These are phyloP conservation scores for Tragopan temminckii DNA, from an alignment of 2,797 vertebrate genomes.

Conservation along the genomic window DNA sequence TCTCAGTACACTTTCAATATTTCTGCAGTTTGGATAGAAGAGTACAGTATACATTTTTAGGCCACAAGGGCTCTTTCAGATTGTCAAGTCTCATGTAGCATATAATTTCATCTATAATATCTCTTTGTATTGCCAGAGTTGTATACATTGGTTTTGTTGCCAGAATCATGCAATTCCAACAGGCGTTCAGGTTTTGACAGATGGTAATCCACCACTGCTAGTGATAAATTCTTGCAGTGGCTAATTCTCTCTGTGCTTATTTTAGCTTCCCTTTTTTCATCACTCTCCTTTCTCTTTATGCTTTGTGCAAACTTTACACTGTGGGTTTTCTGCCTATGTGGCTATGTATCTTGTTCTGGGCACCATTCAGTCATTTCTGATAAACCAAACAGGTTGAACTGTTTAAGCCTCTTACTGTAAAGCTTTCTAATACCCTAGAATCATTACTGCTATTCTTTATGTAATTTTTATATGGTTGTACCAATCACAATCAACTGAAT, in stretches of 20 bases:
- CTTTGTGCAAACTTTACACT: background rate
- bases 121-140: background rate
- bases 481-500: background rate
- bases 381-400: background rate
- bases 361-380: background rate
- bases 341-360: background rate
- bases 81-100: background rate
- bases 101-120: background rate
- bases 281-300: background rate
- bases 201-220: background rate
- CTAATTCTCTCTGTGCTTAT: background rate
- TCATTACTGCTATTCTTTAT: background rate
- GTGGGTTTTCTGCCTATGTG: background rate
- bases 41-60: background rate
- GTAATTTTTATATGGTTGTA: background rate
- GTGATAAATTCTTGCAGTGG: background rate
- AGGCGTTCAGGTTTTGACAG: background rate
- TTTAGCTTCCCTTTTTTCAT: background rate
- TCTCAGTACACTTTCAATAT: background rate
- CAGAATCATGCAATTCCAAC: background rate
- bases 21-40: background rate
- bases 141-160: background rate
- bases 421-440: background rate
- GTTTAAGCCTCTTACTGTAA: background rate
- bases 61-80: background rate